phyloP scores from a whole-genome alignment of 2,797 vertebrate species.

The Eulemur rubriventer region DNA sequence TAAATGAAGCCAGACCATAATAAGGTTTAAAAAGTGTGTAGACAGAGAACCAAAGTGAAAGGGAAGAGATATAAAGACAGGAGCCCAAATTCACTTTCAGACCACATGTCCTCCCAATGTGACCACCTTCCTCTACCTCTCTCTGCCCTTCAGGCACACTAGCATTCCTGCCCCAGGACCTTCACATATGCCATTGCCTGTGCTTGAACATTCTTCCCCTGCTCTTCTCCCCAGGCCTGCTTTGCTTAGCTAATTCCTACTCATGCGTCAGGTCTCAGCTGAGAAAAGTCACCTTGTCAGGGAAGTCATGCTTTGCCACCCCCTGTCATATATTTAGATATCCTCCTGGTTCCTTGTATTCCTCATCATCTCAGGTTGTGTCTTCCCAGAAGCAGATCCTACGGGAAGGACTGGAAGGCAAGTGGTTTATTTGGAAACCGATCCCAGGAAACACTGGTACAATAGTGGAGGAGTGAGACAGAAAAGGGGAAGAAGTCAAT shows the following conservation, averaged over 20 bases:
- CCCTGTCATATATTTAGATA: background rate
- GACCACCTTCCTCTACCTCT: background rate
- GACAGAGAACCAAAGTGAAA: background rate
- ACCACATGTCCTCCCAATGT: background rate
- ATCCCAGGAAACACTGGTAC: background rate
- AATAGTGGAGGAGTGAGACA: background rate
- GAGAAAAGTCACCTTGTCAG: background rate
- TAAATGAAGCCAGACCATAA: conserved; percentile 73
- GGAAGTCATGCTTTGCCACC: background rate
- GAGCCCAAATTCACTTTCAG: background rate
- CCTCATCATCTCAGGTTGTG: background rate
- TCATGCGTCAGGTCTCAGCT: background rate
- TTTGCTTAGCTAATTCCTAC: background rate
- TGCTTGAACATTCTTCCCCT: background rate
- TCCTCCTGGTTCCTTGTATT: background rate
- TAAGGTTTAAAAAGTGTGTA: conserved; percentile 1
- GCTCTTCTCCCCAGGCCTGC: background rate
- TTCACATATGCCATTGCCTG: background rate
- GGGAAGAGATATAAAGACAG: background rate
- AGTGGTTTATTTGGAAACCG: background rate
- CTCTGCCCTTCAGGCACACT: background rate
- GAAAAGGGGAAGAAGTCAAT: background rate
- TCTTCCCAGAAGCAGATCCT: background rate
- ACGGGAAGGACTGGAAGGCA: background rate
- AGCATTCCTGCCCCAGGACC: background rate